Evolutionary conservation across 2,888 invertebrate species (phyloP), one percentile per base, ranked within the genome.

Genomic region (Meta bourneti): DNA sequence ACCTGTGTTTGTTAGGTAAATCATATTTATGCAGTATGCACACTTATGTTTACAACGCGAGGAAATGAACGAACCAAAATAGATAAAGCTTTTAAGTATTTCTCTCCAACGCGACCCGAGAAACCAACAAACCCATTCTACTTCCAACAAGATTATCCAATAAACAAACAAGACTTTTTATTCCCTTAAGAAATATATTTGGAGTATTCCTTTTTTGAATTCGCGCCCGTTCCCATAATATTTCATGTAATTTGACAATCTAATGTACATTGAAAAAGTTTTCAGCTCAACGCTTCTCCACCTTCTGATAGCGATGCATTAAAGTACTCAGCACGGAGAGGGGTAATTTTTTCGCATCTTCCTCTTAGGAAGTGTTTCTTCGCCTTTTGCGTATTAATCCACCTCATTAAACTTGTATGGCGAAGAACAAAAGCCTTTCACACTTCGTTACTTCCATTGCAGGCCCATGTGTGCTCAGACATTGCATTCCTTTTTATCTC

Each of bases 311-410:
- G 61, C 74, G 54, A 54, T 61, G 61, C 74, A 84, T 84, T 84
- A 84, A 75, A 34, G 74, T 84, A 71, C 34, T 72, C 51, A 19
- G 74, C 51, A 51, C 52, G 19, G 34, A 82, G 70, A 81, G 34
- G 34, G 52, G 52, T n/a, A 54, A 61, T 61, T 79, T 75, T 75
- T 84, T 74, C 54, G 7, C 61, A 20, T 13, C 13, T 20, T 75
- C 11, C 34, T 9, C 51, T 51, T 75, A 74, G 34, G 54, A 11
- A 75, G 48, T 8, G 34, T 54, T 80, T 19, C 69, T 70, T 75
- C 78, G 48, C 51, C 61, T 86, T 86, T 78, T 86, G 34, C 85
- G 72, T 78, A 86, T 86, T 78, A 86, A 86, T 86, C 49, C 70
- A 69, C 78, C 69, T 86, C 85, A 86, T 86, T 86, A 86, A 86